Conservation (phyloP, 2,113 vertebrate genomes). For the Ptilonorhynchus violaceus region DNA sequence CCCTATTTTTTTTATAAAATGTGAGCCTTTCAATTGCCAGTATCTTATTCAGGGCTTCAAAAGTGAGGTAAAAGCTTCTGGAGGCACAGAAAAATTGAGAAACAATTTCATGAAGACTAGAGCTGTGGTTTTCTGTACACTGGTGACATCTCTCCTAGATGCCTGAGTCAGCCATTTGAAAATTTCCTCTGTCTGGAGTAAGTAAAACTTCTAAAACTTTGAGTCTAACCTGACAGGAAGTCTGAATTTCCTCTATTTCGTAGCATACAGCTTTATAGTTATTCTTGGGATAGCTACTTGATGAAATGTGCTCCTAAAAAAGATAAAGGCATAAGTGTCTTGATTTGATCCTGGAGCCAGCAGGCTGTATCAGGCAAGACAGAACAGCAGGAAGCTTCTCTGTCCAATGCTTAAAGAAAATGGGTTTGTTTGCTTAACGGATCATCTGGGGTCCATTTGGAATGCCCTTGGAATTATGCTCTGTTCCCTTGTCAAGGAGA, state of each 20-base stretch:
- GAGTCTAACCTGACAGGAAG: neutral
- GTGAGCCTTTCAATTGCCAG: neutral
- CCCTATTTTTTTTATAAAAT: neutral
- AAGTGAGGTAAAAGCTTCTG: neutral
- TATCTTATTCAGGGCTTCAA: neutral
- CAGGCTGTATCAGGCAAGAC: neutral
- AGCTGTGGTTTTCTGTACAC: neutral
- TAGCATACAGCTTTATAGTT: neutral
- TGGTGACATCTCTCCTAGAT: neutral
- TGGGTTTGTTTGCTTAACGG: fast-evolving
- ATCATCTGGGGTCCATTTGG: neutral
- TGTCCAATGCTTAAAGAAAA: neutral
- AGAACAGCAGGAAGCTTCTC: neutral
- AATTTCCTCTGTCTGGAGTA: neutral
- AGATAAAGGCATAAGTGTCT: neutral
- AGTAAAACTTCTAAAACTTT: neutral
- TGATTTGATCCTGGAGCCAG: neutral
- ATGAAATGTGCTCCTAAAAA: neutral
- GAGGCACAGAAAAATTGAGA: neutral
- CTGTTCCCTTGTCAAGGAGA: neutral
- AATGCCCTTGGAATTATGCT: neutral
- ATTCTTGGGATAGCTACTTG: neutral
- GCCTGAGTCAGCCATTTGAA: neutral
- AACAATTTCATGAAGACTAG: neutral
- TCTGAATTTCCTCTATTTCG: slow-evolving; percentile 21